Percentiles rank a stretch among this genome's conserved stretches.
Conservation (phyloP, 92 coral and sea anemone genomes). For the Phymanthus crucifer region DNA sequence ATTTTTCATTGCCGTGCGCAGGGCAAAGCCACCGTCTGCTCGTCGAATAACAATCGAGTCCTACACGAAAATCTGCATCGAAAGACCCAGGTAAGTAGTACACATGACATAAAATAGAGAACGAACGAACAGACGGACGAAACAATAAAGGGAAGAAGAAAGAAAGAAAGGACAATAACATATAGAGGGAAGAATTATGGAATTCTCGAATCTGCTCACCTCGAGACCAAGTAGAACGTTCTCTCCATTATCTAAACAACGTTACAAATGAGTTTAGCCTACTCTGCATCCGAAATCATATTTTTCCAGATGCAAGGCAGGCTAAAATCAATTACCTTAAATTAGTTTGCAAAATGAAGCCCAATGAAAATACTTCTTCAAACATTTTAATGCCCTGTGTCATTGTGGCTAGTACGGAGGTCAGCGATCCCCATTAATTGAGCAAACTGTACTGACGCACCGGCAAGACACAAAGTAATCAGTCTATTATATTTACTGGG, state of each 20-base stretch:
- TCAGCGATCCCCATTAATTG: constrained; percentile 6
- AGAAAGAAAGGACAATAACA: too few species aligned
- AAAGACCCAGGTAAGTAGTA: constrained; percentile 61
- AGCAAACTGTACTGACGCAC: constrained; percentile 3
- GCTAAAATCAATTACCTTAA: background rate
- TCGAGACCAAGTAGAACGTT: too few species aligned
- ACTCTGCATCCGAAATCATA: too few species aligned
- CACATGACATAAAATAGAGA: background rate
- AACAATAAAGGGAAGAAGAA: too few species aligned
- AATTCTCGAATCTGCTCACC: too few species aligned
- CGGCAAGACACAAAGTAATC: too few species aligned
- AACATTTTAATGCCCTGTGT: background rate
- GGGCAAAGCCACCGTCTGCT: constrained; percentile 31
- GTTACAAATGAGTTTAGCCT: too few species aligned
- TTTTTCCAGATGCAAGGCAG: too few species aligned
- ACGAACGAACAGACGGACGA: too few species aligned
- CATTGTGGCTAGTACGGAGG: background rate
- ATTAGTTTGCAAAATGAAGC: background rate
- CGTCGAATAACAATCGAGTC: constrained; percentile 65
- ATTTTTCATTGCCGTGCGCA: background rate
- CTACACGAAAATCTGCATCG: constrained; percentile 65
- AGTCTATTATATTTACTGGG: too few species aligned
- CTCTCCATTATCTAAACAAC: too few species aligned
- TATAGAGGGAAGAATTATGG: too few species aligned
- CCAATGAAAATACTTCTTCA: background rate